Evolutionary conservation across 2,797 vertebrate species (phyloP), one percentile per base, ranked within the genome.

Genomic region (Eurystomus glaucurus): DNA sequence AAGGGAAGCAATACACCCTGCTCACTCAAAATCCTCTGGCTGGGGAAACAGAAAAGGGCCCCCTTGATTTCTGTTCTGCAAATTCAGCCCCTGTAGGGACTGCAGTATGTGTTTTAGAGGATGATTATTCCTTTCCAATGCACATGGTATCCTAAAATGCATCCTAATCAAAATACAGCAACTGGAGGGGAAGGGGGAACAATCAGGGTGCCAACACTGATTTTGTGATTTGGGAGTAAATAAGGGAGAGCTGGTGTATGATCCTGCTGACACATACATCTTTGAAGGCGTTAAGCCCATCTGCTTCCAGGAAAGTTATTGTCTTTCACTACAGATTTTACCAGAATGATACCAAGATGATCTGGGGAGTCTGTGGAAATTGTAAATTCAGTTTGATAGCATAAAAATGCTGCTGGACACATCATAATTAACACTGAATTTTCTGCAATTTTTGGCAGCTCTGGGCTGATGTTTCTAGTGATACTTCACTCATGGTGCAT

Each of bases 1-100:
- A 85, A 83, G 71, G 88, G 77, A 92, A 95, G 94, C 41, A 95
- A 93, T 92, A 68, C 55, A 69, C 70, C 50, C 81, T 86, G 58
- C 55, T 88, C 35, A 23, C 28, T 94, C 48, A 64, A 84, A 77
- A 90, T 39, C 41, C 71, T 94, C 81, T 75, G 77, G 25, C 68
- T 89, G 61, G 71, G 58, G 50, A 94, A 93, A 93, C 82, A 5
- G 21, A 74, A 61, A 77, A 95, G 14, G 23, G 55, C 31, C 41
- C 41, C 19, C 57, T 84, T 12, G 14, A 35, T 74, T 72, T 62
- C 70, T 77, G 25, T 81, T 79, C 62, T 86, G 25, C 62, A 25
- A 75, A 8, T 48, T 82, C 48, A 84, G 55, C 14, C 82, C 91
- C 45, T 92, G 19, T 52, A 78, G 62, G 41, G 88, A 70, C 22